These are phyloP conservation scores for Talpa occidentalis DNA, from an alignment of 2,113 vertebrate genomes.

Conservation along the genomic window DNA sequence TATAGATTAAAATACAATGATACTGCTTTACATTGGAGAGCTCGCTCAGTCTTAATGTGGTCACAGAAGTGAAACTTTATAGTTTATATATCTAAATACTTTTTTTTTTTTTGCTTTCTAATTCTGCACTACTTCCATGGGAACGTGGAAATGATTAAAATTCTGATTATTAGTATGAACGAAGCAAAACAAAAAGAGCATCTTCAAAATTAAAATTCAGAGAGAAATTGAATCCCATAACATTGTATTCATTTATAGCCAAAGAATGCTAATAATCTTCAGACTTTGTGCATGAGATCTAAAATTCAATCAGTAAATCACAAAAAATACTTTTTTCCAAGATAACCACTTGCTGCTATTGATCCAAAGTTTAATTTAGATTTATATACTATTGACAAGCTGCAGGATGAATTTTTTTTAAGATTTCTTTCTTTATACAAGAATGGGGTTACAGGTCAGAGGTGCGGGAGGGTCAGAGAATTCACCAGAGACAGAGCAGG, in stretches of 20 bases:
- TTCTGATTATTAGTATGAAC: conserved; percentile 69
- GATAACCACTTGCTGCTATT: conserved; percentile 68
- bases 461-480: no score
- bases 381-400: conserved; percentile 45
- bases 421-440: no score
- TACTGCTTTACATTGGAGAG: background rate
- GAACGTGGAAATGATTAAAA: conserved; percentile 68
- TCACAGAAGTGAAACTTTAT: conserved; percentile 13
- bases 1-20: conserved; percentile 1
- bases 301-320: conserved; percentile 80
- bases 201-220: conserved; percentile 81
- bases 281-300: conserved; percentile 59
- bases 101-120: conserved; percentile 50
- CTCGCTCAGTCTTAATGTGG: fast-evolving
- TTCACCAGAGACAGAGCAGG: no score
- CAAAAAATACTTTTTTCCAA: conserved; percentile 49
- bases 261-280: conserved; percentile 75
- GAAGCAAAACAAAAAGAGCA: conserved; percentile 70
- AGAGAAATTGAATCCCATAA: conserved; percentile 76
- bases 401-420: conserved; percentile 54
- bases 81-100: conserved; percentile 1
- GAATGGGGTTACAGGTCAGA: no score
- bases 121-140: background rate
- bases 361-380: conserved; percentile 47
- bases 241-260: conserved; percentile 80